Base-by-base conservation (phyloP, 2,888 invertebrate species). In the Amphimallon solstitiale region DNA sequence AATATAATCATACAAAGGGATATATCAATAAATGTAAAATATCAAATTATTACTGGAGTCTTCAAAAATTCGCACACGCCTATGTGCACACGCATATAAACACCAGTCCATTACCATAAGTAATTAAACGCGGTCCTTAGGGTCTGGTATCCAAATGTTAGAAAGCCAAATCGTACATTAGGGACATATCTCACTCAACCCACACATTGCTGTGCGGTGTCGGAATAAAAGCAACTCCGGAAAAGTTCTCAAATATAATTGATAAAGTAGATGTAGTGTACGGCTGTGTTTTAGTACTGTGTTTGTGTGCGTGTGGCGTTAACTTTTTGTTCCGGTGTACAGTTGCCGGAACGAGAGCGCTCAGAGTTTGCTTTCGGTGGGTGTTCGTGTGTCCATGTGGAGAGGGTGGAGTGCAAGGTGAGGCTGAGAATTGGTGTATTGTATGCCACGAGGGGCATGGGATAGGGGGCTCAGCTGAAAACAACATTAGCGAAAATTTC, bases 401-500 rank as follows among this genome's bases (percentile, higher is more conserved):
- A 54, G 65, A 66, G 72, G 71, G 45, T 34, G 45, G 29, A 43
- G 38, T 38, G 23, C 43, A 6, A 23, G 56, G 43, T 19, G 15
- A 29, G 56, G 23, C 35, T 12, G 40, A 17, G 35, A 51, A 51
- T 51, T 51, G 51, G 35, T 17, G 35, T 15, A 51, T n/a, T n/a
- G 51, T 51, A 40, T 35, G 35, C 10, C 21, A 15, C 10, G 51
- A 23, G 51, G 35, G 56, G 38, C 23, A 56, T 29, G 5, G 5
- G 34, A 48, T 15, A 48, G 35, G 49, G 29, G 29, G 5, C 73
- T 75, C 72, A 70, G 70, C 71, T 66, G 71, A 71, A 75, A 74
- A 76, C 75, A 76, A 76, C 80, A 80, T 80, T 80, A 80, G 77
- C 73, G 79, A 78, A 77, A 80, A 80, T 80, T 80, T 80, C 80